Base-by-base conservation (phyloP, 1,140 invertebrate genomes). In the Drosophila repleta region DNA sequence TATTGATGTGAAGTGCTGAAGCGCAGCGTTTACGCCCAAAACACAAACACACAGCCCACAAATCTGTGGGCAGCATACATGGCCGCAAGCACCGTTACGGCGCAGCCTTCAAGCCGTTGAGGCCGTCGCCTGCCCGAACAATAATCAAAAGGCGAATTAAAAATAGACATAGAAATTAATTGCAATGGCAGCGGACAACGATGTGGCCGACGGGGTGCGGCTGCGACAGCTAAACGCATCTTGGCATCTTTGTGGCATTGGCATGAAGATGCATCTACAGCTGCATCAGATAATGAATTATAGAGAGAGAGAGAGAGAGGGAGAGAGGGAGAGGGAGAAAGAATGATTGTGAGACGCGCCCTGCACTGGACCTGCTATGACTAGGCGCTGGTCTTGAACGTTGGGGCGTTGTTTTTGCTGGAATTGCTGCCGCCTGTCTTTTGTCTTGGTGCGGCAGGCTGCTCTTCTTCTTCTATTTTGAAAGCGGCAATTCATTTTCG, bases 161-260 rank as follows among this genome's bases (percentile, higher is more conserved):
- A 69, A 80, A 85, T 74, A 85, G 76, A 77, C 69, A 84, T 76
- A 80, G 74, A 84, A 76, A 84, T 84, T 85, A 80, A 84, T 80
- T 85, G 81, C 81, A 49, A 56, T 67, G 69, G 75, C 81, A 76
- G 73, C 61, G 39, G 32, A n/a, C 20, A 20, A 11, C 24, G 49
- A 11, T 17, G 51, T 39, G 26, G 41, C 49, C 29, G 52, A 52
- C 15, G 66, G 68, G 68, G 67, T 45, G 67, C 67, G 67, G 67
- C 67, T 15, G 43, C 26, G 57, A 57, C 39, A 68, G 55, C 72
- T 62, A 53, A 52, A 68, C 67, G 75, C 76, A 64, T 49, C 65
- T 61, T 55, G 51, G 70, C 70, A 71, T 70, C 62, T 64, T 67
- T 60, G 68, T 66, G 61, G 61, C 70, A 51, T 65, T 29, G 20